Base-by-base conservation (phyloP, 2,113 vertebrate genomes). In the Nothoprocta pentlandii region DNA sequence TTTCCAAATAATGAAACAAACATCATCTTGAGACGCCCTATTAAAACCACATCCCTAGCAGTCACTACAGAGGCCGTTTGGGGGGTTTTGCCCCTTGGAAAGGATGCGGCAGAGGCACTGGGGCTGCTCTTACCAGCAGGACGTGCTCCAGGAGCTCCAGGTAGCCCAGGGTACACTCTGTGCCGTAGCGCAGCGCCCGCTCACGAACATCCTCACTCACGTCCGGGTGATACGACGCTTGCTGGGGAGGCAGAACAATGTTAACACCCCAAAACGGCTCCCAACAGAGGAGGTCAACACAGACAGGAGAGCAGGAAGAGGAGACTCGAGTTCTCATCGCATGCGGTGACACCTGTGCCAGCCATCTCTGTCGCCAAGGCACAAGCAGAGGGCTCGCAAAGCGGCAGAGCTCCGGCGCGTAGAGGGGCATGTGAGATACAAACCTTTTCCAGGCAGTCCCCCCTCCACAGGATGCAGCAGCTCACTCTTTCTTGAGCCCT, bases 131-230 rank as follows among this genome's bases (percentile, higher is more conserved):
- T 61, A 99, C 99, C 98, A 98, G 97, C 41, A 99, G 97, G 39
- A 99, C 99, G 2, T 99, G 99, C 90, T 99, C 99, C 84, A 99
- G 97, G 89, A 99, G 98, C 64, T 98, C 98, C 93, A 99, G 44
- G 95, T 99, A 99, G 64, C 98, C 98, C 9, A 98, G 94, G n/a
- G 98, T 98, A 94, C 99, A 99, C 95, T 99, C 99, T 0, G 97
- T 98, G 46, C 99, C 98, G 0, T 98, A 99, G 82, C 97, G 98
- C 95, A 99, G 96, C 4, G 99, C 99, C 95, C 99, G 97, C 66
- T 85, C 96, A 68, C 98, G 98, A 54, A 99, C 97, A 19, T 99
- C 99, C 28, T 98, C 97, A 0, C 95, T 95, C 94, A 99, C 99
- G 4, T 99, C 99, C 9, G 98, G 98, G 92, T 99, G 98, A 87